These are phyloP conservation scores for Megastigmus dorsalis DNA, from an alignment of 2,888 invertebrate species.

Conservation along the genomic window DNA sequence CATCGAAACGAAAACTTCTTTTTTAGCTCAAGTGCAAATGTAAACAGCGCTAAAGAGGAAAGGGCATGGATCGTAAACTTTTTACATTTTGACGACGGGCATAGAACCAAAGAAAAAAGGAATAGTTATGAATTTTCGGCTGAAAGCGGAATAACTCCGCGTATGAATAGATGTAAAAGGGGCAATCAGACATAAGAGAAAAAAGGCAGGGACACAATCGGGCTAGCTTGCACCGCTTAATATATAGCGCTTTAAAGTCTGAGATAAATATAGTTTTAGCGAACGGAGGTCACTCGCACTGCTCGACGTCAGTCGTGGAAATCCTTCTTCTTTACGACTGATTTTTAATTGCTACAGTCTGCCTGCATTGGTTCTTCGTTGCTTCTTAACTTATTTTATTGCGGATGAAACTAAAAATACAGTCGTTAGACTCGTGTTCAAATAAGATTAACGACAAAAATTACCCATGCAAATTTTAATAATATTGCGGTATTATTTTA, in stretches of 20 bases:
- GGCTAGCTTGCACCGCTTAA: slow-evolving; percentile 63
- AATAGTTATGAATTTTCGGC: slow-evolving; percentile 23
- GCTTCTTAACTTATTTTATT: neutral
- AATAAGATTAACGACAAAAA: slow-evolving; percentile 46
- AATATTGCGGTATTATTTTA: no score
- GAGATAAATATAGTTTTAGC: no score
- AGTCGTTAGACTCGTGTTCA: no score
- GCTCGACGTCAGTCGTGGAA: no score
- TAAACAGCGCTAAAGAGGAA: slow-evolving; percentile 13
- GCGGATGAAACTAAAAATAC: no score
- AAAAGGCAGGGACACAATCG: slow-evolving; percentile 60
- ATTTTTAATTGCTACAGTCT: neutral
- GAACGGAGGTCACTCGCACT: no score
- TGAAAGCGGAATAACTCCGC: neutral
- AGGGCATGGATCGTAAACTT: slow-evolving; percentile 20
- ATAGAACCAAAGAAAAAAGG: neutral
- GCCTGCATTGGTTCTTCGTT: neutral
- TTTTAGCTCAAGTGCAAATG: no score
- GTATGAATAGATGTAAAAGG: slow-evolving; percentile 52
- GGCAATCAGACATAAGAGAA: slow-evolving; percentile 47
- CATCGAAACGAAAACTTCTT: no score
- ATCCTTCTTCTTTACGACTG: slow-evolving; percentile 56
- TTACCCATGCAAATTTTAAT: no score
- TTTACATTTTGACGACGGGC: slow-evolving; percentile 7
- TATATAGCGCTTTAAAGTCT: slow-evolving; percentile 62